Evolutionary conservation across 2,113 vertebrate species (phyloP).

Genomic region (Tinamus guttatus): DNA sequence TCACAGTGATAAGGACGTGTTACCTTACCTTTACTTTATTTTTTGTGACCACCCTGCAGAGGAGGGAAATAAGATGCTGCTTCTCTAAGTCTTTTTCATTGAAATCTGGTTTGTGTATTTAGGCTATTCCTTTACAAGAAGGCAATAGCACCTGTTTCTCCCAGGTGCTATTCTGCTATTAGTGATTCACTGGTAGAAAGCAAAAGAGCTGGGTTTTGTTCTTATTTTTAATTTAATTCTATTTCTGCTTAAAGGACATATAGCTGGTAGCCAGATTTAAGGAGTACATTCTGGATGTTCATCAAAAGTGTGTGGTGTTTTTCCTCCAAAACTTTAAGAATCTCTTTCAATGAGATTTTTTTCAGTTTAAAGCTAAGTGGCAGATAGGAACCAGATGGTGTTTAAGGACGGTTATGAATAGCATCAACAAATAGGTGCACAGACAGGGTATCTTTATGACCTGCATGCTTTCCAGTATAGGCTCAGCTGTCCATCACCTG

Average conservation of each 20-base stretch:
- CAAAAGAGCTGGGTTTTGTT: not conserved
- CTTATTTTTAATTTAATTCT: not conserved
- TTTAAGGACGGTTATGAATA: not conserved
- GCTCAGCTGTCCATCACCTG: not conserved
- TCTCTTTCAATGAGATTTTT: rapidly evolving
- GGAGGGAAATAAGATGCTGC: not conserved
- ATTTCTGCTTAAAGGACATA: not conserved
- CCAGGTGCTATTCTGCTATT: not conserved
- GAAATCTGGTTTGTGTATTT: not conserved
- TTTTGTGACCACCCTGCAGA: not conserved
- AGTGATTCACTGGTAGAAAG: not conserved
- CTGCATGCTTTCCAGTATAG: rapidly evolving
- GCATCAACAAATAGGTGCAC: rapidly evolving
- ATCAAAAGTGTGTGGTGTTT: not conserved
- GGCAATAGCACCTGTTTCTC: not conserved
- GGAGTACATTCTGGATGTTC: not conserved
- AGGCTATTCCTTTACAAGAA: not conserved
- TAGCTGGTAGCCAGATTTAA: not conserved
- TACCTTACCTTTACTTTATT: not conserved
- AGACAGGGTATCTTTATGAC: not conserved
- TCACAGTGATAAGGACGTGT: not conserved
- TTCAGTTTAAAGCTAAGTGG: not conserved
- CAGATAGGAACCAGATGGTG: not conserved
- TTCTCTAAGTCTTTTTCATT: not conserved
- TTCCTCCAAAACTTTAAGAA: not conserved